phyloP scores from a whole-genome alignment of 2,888 invertebrate species.

The Atethmia centrago region DNA sequence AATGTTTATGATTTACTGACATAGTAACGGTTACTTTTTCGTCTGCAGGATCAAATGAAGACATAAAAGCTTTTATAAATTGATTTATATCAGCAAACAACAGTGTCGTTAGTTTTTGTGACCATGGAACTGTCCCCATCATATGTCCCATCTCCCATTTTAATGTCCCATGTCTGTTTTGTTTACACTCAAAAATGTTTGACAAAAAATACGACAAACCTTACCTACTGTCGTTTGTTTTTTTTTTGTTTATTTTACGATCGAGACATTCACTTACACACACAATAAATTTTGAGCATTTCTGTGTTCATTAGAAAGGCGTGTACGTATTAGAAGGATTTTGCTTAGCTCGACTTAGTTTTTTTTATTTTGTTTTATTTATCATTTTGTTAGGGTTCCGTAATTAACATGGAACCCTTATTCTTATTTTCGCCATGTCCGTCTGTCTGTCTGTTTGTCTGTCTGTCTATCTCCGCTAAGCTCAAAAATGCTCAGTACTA shows the following conservation, averaged over 20 bases:
- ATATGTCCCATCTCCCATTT: conserved; percentile 63
- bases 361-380: too few relatives aligned
- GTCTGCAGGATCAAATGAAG: conserved; percentile 34
- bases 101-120: conserved; percentile 54
- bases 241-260: conserved; percentile 28
- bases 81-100: conserved; percentile 69
- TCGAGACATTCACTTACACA: conserved; percentile 26
- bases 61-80: conserved; percentile 32
- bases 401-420: too few relatives aligned
- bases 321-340: conserved; percentile 14
- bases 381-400: too few relatives aligned
- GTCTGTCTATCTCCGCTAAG: too few relatives aligned
- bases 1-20: not conserved
- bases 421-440: too few relatives aligned
- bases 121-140: conserved; percentile 48
- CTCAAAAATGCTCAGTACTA: too few relatives aligned
- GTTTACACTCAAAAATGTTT: conserved; percentile 52
- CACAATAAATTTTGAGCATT: conserved; percentile 6
- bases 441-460: too few relatives aligned
- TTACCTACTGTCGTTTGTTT: conserved; percentile 8
- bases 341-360: not conserved
- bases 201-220: conserved; percentile 45
- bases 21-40: not conserved
- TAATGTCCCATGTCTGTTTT: conserved; percentile 61
- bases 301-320: conserved; percentile 15